Evolutionary conservation across 2,113 vertebrate genomes (phyloP), one percentile per base, ranked within the genome.

Genomic region (Formicarius rufipectus): DNA sequence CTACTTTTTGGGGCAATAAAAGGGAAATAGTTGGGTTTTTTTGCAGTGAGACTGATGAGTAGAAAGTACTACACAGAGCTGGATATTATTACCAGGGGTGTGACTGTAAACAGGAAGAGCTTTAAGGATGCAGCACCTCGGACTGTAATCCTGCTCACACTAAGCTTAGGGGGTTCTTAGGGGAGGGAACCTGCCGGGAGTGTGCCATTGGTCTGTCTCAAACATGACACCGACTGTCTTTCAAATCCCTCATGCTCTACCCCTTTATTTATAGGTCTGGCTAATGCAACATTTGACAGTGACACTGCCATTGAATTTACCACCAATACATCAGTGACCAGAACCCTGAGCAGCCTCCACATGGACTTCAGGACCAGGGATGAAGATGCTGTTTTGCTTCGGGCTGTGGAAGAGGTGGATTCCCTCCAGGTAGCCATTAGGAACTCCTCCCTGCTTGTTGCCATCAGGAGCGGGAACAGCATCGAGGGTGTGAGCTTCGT

Each of bases 361-460:
- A 1, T 99, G 94, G 95, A 98, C 37, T 95, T 99, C 95, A 98
- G 99, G 39, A 99, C 99, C 1, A 98, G 99, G 4, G 98, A 99
- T 12, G 56, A 96, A 6, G 98, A 98, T 16, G 99, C 98, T 1
- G 95, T 98, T 86, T 87, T 99, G 83, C 90, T 99, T 35, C 91
- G 90, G 24, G 98, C 98, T 3, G 49, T 75, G 23, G 97, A 96
- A 73, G 90, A 93, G 28, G 71, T 95, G 7, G 97, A 98, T 44
- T 96, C 97, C 21, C 96, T 99, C 39, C 98, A 98, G 94, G 58
- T 99, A 71, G 98, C 97, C 7, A 96, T 99, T 30, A 97, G 87
- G 75, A 98, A 99, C 86, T 98, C 99, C 72, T 98, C 97, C 10
- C 96, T 99, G 86, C 90, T 97, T 7, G 97, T 98, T 4, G 98